Base-by-base conservation (phyloP, 1,140 invertebrate genomes). In the Cydia fagiglandana region DNA sequence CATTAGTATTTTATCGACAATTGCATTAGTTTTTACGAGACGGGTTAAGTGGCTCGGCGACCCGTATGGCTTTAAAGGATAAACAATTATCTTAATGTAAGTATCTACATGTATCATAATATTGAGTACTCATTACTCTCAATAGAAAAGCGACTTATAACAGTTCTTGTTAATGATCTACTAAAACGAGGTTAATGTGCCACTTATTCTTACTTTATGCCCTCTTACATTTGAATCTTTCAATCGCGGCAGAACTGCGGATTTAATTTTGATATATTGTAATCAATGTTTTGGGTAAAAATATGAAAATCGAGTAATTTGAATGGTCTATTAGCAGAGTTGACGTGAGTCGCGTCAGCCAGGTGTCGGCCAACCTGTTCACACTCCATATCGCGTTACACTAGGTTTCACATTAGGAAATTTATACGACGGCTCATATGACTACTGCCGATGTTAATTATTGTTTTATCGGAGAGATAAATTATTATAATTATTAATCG, bases 321-420 rank as follows among this genome's bases (percentile, higher is more conserved):
- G 84, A 86, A 83, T 86, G 80, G 85, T 86, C 82, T 90, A 89
- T 89, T 87, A 90, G 79, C 73, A 81, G 82, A 88, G 84, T 87
- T 86, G 89, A 89, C 82, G 88, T 86, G 86, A 86, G 82, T 76
- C 77, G 84, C 83, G 84, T 45, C 76, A 68, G 74, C 78, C 90
- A 92, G 90, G 89, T 92, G 90, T 87, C 80, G 80, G 82, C 80
- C 85, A 88, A 90, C 89, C 89, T 83, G 89, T 91, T 88, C 84
- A 83, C 77, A 82, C 79, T 83, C 81, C 74, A 83, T 88, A 86
- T 92, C 88, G 85, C 75, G 82, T 91, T 92, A 90, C 90, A 87
- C 86, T 88, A 87, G 90, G 87, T 90, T 90, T 91, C 90, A 92
- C 89, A 89, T 92, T 90, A 91, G 89, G 88, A 91, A 92, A 92